These are phyloP conservation scores for Rhogogaster chlorosoma DNA, from an alignment of 2,888 invertebrate genomes.

Conservation along the genomic window DNA sequence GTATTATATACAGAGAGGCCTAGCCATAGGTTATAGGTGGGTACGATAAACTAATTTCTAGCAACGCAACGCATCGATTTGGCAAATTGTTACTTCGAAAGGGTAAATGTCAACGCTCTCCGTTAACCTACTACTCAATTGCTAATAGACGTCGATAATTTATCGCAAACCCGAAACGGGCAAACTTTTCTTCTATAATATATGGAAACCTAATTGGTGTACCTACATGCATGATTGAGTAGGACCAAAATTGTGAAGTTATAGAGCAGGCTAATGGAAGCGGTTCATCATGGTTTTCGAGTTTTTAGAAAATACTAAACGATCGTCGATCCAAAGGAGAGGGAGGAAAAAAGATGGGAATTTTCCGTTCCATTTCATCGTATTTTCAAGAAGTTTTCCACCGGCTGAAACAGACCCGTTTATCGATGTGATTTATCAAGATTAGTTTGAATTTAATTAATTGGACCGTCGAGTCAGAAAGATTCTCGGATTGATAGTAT, in stretches of 20 bases:
- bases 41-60: constrained; percentile 42
- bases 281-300: background rate
- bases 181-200: background rate
- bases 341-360: background rate
- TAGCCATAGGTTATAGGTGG: background rate
- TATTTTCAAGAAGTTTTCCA: background rate
- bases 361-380: background rate
- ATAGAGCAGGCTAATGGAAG: background rate
- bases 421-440: constrained; percentile 11
- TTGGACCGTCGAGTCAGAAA: background rate
- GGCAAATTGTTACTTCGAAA: constrained; percentile 31
- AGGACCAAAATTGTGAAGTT: background rate
- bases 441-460: constrained; percentile 46
- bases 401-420: background rate
- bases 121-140: background rate
- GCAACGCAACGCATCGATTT: background rate
- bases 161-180: background rate
- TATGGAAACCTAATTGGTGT: background rate
- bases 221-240: background rate
- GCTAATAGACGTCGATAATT: background rate
- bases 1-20: background rate
- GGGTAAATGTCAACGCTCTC: constrained; percentile 38
- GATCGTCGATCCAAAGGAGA: background rate
- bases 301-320: background rate
- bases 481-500: constrained; percentile 2